Conservation (phyloP, 2,113 vertebrate species). For the Pteronura brasiliensis region DNA sequence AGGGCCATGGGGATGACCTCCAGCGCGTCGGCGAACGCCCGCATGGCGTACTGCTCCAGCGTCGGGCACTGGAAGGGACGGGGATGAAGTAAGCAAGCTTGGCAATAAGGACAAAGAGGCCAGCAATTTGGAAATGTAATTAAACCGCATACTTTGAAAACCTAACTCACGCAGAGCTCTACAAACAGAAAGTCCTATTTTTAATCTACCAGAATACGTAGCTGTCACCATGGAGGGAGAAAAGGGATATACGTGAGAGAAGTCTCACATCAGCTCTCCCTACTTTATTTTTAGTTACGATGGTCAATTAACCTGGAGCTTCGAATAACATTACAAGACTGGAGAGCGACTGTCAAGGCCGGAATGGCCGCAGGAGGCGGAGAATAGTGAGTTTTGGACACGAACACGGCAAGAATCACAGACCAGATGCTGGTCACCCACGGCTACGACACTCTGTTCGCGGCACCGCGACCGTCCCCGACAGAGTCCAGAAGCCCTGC, state of each 20-base stretch:
- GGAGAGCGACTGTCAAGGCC: not conserved
- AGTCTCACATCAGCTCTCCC: fast-evolving
- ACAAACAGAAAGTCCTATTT: not conserved
- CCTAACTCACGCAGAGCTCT: not conserved
- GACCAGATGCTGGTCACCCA: not conserved
- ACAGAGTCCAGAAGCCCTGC: fast-evolving
- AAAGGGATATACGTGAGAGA: fast-evolving
- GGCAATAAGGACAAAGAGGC: not conserved
- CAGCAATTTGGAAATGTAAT: too few species aligned
- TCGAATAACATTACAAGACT: not conserved
- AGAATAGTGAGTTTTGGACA: not conserved
- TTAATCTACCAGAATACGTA: not conserved
- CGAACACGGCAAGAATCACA: fast-evolving
- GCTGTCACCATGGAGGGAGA: not conserved
- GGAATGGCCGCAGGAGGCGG: not conserved
- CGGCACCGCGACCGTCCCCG: fast-evolving
- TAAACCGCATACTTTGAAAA: fast-evolving
- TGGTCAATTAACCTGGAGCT: too few species aligned
- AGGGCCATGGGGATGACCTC: constrained; percentile 97
- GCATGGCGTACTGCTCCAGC: constrained; percentile 98
- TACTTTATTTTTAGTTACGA: not conserved
- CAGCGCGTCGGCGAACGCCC: constrained; percentile 95
- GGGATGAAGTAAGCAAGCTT: fast-evolving
- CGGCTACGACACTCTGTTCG: fast-evolving
- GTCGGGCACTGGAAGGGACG: constrained; percentile 90